Base-by-base conservation (phyloP, 2,113 vertebrate species). In the Oostethus manadensis region DNA sequence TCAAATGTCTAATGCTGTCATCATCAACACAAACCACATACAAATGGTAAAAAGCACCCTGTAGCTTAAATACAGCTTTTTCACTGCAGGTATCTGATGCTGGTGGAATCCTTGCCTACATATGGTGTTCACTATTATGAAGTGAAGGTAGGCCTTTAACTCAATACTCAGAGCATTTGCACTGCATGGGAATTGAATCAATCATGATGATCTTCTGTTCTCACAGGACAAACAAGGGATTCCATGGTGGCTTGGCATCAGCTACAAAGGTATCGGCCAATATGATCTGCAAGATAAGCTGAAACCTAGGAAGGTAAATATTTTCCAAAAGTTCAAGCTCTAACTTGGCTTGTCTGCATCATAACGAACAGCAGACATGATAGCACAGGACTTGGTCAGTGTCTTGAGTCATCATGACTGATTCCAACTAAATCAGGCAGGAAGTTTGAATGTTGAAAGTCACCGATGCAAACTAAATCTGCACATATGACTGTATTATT, bases 91-190 rank as follows among this genome's bases (percentile, higher is more conserved):
- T 99, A 99, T 83, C 89, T 99, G 94, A 97, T 95, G 54, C 89
- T 99, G 55, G 94, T 97, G 82, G 96, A 99, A 76, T 94, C 94
- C 8, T 87, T 97, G 70, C 94, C 96, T 38, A 99, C 97, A 10
- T 99, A 99, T 5, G 97, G 97, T 46, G 95, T 99, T 38, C 97
- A 99, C 90, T 99, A 99, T 76, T 99, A 95, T 0, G 94, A 95
- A 74, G 96, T 99, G 26, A 99, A 99, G 94, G 97, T 99, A 88
- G 64, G 92, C 80, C 10, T 58, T n/a, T 23, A 1, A 18, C 10
- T 50, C 68, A 43, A 65, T 58, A n/a, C 18, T 49, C 4, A 49
- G 4, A 22, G 20, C 15, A 18, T 20, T 55, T 40, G 18, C 10
- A 14, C 6, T 4, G 3, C 13, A 42, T 77, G 50, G 69, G 63